Evolutionary conservation across 1,140 invertebrate genomes (phyloP).

Genomic region (Linepithema humile): DNA sequence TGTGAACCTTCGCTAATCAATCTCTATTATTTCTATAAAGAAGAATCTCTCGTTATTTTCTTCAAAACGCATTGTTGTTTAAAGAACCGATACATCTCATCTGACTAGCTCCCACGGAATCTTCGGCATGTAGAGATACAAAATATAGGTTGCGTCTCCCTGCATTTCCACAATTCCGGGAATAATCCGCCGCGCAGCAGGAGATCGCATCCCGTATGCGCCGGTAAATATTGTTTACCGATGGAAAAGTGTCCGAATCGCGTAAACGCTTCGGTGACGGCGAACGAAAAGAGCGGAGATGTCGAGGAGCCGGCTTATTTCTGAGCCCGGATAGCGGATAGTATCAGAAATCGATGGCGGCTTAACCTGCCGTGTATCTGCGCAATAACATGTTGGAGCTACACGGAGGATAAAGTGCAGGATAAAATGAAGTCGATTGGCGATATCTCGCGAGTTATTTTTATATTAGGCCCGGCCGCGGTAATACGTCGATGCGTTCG

Average conservation of each 20-base stretch:
- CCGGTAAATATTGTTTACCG: conserved; percentile 54
- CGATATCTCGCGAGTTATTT: conserved; percentile 3
- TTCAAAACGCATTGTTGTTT: neutral
- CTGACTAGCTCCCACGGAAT: neutral
- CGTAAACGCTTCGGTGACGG: conserved; percentile 44
- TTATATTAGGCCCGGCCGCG: conserved; percentile 19
- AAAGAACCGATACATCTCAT: conserved; percentile 28
- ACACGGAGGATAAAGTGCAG: conserved; percentile 21
- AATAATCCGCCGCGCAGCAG: conserved; percentile 24
- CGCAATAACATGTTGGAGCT: conserved; percentile 41
- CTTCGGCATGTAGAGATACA: neutral
- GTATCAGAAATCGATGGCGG: conserved; percentile 55
- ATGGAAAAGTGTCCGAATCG: conserved; percentile 53
- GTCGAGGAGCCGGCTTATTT: conserved; percentile 48
- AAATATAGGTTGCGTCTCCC: neutral
- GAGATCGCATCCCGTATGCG: conserved; percentile 43
- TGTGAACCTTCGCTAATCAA: neutral
- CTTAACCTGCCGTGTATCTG: conserved; percentile 47
- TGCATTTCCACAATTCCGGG: conserved; percentile 31
- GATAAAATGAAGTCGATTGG: conserved; percentile 41
- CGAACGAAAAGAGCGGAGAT: conserved; percentile 43
- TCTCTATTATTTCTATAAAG: neutral
- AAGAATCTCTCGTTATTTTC: neutral
- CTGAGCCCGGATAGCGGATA: conserved; percentile 21
- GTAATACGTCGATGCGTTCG: neutral